Percentiles rank a stretch among this genome's conserved stretches.
phyloP scores from a whole-genome alignment of 2,888 invertebrate genomes.

The Mythimna impura region DNA sequence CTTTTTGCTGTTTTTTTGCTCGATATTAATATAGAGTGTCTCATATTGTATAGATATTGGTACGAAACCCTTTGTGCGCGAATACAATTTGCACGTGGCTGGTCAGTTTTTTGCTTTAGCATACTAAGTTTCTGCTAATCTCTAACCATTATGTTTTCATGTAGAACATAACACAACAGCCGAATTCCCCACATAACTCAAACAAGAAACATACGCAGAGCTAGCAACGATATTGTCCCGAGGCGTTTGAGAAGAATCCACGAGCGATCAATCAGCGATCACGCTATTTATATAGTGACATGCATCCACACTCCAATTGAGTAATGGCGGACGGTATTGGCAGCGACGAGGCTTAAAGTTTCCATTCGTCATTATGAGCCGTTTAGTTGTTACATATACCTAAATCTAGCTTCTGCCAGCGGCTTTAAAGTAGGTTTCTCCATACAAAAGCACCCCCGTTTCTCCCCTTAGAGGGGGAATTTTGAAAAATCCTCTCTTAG shows the following conservation, averaged over 20 bases:
- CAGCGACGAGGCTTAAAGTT: slow-evolving; percentile 58
- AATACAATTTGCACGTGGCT: too few relatives aligned
- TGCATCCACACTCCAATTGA: slow-evolving; percentile 69
- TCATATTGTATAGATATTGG: too few relatives aligned
- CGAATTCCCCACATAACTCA: neutral
- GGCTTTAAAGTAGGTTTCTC: too few relatives aligned
- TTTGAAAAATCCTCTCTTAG: too few relatives aligned
- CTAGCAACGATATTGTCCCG: neutral
- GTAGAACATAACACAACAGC: neutral
- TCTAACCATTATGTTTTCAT: neutral
- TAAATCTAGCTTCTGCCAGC: too few relatives aligned
- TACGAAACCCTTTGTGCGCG: too few relatives aligned
- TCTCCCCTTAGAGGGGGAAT: too few relatives aligned
- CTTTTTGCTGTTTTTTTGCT: too few relatives aligned
- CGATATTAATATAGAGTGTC: too few relatives aligned
- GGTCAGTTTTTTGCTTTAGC: too few relatives aligned
- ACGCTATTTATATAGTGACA: slow-evolving; percentile 72
- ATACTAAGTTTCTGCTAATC: neutral
- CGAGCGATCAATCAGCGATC: slow-evolving; percentile 52
- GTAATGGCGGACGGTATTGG: slow-evolving; percentile 73
- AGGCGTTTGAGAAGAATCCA: slow-evolving; percentile 35
- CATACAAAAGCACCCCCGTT: too few relatives aligned
- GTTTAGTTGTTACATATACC: slow-evolving; percentile 1
- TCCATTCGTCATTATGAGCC: slow-evolving; percentile 47
- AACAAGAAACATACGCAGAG: neutral